Base-by-base conservation (phyloP, 2,888 invertebrate genomes). In the Watsonalla cultraria region DNA sequence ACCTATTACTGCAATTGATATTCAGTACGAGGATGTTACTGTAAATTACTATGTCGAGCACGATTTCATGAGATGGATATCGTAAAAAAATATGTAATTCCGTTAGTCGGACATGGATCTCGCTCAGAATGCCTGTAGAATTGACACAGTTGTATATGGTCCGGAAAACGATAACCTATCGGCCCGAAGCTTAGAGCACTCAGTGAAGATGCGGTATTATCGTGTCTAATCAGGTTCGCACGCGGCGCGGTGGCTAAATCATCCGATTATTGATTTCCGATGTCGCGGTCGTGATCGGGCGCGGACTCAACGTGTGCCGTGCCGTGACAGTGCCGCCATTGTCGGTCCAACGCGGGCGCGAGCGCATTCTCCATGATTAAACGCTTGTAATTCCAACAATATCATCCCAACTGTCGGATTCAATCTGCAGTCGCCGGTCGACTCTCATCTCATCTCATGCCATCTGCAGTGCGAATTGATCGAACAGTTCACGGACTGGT, bases 221-320 rank as follows among this genome's bases (percentile, higher is more conserved):
- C 89, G 87, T 86, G 83, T 85, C 89, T 86, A 89, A 90, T 90
- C 90, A 85, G 86, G 86, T 89, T 89, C 89, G 89, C 89, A 90
- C 88, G 90, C 87, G 89, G 87, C 82, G 85, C 90, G 78, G 89
- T 89, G 90, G 90, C 90, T 88, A 87, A 90, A 90, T 90, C 88
- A 89, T 88, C 78, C 89, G 87, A 86, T 90, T 90, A 90, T 90
- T 90, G 90, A 90, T 90, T 90, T 89, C 86, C 85, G 80, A 89
- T 88, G 90, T 89, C 87, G 86, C 88, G 89, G 88, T 90, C 90
- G 90, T 90, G 90, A 90, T 87, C 89, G 79, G 79, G 82, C 86
- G 80, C 82, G 73, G 81, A 78, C 77, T 73, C 82, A 77, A 74
- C 80, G 82, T 82, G 76, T 83, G 80, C 75, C 88, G 75, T 83